Base-by-base conservation (phyloP, 2,797 vertebrate genomes). In the Melanogrammus aeglefinus region DNA sequence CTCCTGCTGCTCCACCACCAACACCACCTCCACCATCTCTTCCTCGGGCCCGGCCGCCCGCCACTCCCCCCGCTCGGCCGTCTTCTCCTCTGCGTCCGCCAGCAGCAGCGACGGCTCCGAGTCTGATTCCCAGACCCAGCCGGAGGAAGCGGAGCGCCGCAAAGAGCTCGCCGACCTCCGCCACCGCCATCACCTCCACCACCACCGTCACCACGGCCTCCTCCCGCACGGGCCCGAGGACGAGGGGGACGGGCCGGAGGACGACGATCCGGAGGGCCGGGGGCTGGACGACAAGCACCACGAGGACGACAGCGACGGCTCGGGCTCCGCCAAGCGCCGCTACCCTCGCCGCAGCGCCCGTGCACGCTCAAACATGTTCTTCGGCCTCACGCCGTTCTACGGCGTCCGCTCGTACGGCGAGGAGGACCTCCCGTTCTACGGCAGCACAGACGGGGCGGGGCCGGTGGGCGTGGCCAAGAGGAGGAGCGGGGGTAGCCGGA, bases 311-410 rank as follows among this genome's bases (percentile, higher is more conserved):
- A 95, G 94, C 0, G 95, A 96, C 1, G 92, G 95, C 2, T 94
- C 94, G 0, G 93, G 97, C 35, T 96, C 98, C 0, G 97, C 96
- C 80, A 99, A 99, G 89, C 95, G 98, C 4, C 94, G 98, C 10
- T 99, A 99, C 73, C 98, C 98, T 0, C 95, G 97, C 1, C 96
- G 98, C 77, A 99, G 98, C 6, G 98, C 98, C 10, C 94, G 98
- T 0, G 98, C 97, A 0, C 95, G 98, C n/a, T 97, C 97, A n/a
- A 99, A 99, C 86, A 99, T 98, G 96, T 99, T 99, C 85, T 99
- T 98, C 41, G 98, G 98, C 14, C 90, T 99, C 76, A 99, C 98
- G 0, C 98, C 98, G 1, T 95, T 99, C 76, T 99, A 99, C 0
- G 98, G 97, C 0, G 97, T 99, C 33, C 95, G 97, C 35, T 99